Base-by-base conservation (phyloP, 2,797 vertebrate genomes). In the Tokudaia muenninki region DNA sequence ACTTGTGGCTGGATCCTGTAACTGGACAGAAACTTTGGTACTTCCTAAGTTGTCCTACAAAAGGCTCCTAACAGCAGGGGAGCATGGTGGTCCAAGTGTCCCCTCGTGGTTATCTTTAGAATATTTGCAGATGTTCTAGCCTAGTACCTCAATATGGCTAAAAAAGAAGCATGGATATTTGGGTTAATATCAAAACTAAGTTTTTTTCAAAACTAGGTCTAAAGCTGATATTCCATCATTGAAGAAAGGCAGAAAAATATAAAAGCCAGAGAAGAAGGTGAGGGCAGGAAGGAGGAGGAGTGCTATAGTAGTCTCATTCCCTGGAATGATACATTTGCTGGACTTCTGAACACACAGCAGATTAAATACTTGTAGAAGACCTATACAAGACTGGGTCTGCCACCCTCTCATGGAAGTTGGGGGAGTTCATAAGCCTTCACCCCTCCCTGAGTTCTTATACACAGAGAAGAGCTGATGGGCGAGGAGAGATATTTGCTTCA, bases 171-270 rank as follows among this genome's bases (percentile, higher is more conserved):
- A 83, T 61, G 4, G 14, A 19, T 80, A 44, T 90, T 17, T 90
- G 37, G 29, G 21, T 37, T 13, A 57, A 9, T 22, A 83, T 65
- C 41, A 93, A 96, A 91, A 94, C 82, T n/a, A 70, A 19, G 13
- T 50, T 93, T 78, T 90, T 96, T 89, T 65, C 77, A 90, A 92
- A 92, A 91, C 77, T 65, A 65, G 4, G n/a, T 31, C 77, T 65
- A 8, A 91, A 82, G 83, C 4, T 44, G 11, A 37, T 50, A 70
- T 4, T 70, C 44, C 31, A 67, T 65, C 29, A 70, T 3, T 70
- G 34, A 55, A 37, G 63, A 52, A 17, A 26, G 19, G 22, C 21
- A 55, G 65, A 63, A 67, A 86, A 55, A 17, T 3, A 72, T 37
- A 29, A 55, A 52, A 72, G 8, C 34, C 47, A 72, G 47, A 87